phyloP scores from a whole-genome alignment of 2,113 vertebrate genomes.

The Podocnemis expansa region DNA sequence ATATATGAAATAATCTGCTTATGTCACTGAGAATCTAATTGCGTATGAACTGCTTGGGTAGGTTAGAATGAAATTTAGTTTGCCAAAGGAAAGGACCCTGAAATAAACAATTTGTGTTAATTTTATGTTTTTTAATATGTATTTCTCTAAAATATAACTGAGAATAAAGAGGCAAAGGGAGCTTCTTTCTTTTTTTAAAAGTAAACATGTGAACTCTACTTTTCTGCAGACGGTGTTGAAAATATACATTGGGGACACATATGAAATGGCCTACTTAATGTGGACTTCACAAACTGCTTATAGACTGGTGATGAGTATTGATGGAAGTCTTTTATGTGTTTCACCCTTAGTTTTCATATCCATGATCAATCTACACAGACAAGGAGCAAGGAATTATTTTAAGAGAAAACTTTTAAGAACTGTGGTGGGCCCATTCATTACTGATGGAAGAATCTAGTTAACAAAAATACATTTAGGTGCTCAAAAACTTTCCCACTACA shows the following conservation, averaged over 20 bases:
- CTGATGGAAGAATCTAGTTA: not conserved
- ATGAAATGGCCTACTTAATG: not conserved
- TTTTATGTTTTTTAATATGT: not conserved
- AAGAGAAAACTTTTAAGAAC: not conserved
- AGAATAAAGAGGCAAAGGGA: not conserved
- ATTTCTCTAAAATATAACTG: not conserved
- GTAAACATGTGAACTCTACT: not conserved
- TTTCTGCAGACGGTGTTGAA: not conserved
- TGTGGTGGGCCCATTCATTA: not conserved
- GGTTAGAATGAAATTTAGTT: conserved; percentile 26
- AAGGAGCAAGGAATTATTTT: not conserved
- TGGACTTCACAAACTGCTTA: not conserved
- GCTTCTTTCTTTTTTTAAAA: not conserved
- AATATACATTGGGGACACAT: not conserved
- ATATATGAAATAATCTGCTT: conserved; percentile 15
- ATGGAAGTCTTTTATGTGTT: not conserved
- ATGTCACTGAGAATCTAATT: not conserved
- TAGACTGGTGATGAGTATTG: not conserved
- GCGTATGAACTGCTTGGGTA: not conserved
- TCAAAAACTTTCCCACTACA: not conserved
- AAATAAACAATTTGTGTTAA: conserved; percentile 9
- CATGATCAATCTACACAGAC: not conserved
- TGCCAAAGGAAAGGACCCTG: conserved; percentile 4
- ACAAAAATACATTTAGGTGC: not conserved
- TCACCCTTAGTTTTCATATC: not conserved